Evolutionary conservation across 2,888 invertebrate genomes (phyloP).

Genomic region (Amiota mariae): DNA sequence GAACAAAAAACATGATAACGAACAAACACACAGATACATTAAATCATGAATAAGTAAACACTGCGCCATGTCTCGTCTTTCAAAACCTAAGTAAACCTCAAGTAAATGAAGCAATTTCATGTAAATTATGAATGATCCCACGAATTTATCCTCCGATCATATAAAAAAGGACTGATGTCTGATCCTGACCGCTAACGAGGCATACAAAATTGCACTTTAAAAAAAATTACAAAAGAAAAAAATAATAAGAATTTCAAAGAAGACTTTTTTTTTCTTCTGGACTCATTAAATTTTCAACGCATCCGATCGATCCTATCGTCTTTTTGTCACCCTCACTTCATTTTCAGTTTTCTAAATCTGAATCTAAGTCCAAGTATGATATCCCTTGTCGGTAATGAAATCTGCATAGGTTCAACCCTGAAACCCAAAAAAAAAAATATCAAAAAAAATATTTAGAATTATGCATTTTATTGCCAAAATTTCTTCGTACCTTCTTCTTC

Average conservation of each 20-base stretch:
- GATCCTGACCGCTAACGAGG: slow-evolving; percentile 51
- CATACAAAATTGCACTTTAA: slow-evolving; percentile 55
- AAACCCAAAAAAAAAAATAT: neutral
- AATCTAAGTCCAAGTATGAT: too few species aligned
- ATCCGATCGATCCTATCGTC: slow-evolving; percentile 22
- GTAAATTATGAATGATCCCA: slow-evolving; percentile 67
- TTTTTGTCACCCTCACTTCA: too few species aligned
- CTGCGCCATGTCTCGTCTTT: neutral
- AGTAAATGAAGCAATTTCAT: slow-evolving; percentile 64
- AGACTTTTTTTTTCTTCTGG: slow-evolving; percentile 53
- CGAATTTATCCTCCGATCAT: slow-evolving; percentile 14
- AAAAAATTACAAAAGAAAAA: slow-evolving; percentile 28
- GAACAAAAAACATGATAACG: too few species aligned
- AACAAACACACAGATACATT: too few species aligned
- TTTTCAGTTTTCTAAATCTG: too few species aligned
- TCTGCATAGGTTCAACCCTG: neutral
- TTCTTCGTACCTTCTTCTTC: neutral
- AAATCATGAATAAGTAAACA: too few species aligned
- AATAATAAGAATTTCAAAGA: slow-evolving; percentile 40
- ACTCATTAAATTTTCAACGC: slow-evolving; percentile 38
- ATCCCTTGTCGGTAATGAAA: too few species aligned
- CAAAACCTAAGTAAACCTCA: slow-evolving; percentile 7
- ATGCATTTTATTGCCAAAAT: neutral
- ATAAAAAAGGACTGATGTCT: neutral
- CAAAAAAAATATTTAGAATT: neutral